A percentile compares a stretch with the other conserved stretches of the same genome.
Evolutionary conservation across 2,113 vertebrate genomes (phyloP).

Genomic region (Psophia crepitans): DNA sequence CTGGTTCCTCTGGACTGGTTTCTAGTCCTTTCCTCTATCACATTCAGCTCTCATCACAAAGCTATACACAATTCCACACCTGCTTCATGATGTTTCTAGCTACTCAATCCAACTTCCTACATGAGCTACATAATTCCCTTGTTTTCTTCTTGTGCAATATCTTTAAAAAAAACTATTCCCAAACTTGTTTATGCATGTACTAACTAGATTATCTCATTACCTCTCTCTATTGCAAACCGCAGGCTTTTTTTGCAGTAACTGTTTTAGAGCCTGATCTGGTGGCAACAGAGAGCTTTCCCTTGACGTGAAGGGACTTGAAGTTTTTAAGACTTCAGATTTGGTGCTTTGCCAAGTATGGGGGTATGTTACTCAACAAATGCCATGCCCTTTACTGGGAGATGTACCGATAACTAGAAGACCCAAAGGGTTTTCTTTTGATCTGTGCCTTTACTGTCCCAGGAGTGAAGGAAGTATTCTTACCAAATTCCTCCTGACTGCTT

Average conservation of each 20-base stretch:
- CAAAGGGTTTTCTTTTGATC: not conserved
- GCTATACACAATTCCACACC: not conserved
- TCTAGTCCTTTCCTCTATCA: not conserved
- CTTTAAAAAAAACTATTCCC: not conserved
- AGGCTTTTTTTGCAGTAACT: not conserved
- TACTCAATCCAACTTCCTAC: not conserved
- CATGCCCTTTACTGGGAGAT: not conserved
- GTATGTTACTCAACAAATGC: not conserved
- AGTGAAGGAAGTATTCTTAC: not conserved
- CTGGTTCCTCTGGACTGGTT: not conserved
- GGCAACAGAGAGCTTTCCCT: not conserved
- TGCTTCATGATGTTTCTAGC: not conserved
- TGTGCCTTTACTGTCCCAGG: not conserved
- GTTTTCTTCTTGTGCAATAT: not conserved
- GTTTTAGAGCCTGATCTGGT: not conserved
- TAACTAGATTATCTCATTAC: not conserved
- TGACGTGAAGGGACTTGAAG: not conserved
- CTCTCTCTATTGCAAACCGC: not conserved
- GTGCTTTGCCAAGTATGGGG: not conserved
- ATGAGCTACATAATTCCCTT: not conserved
- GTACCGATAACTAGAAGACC: not conserved
- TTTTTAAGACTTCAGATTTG: not conserved
- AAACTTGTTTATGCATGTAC: not conserved
- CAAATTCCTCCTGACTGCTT: not conserved
- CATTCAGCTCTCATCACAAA: not conserved